Conservation (phyloP, 2,113 vertebrate species). For the Salvelinus sp. region DNA sequence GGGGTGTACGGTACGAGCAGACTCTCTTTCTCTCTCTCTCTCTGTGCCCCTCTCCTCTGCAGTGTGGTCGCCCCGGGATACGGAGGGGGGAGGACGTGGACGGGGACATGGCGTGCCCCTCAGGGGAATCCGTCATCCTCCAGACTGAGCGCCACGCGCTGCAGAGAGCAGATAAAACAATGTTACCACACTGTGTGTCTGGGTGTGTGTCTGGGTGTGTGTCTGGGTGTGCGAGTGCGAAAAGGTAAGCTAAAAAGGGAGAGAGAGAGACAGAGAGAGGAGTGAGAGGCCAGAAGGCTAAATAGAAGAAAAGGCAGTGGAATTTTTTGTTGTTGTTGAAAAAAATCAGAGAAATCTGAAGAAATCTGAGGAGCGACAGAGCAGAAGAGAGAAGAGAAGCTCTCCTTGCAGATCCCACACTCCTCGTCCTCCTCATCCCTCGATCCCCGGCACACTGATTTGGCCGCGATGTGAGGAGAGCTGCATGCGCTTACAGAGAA, state of each 20-base stretch:
- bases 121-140: conserved; percentile 96
- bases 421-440: background rate
- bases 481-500: background rate
- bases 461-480: background rate
- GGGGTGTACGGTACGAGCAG: background rate
- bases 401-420: background rate
- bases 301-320: background rate
- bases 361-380: conserved; percentile 30
- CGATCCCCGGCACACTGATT: background rate
- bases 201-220: background rate
- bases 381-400: background rate
- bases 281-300: background rate
- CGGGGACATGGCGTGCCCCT: conserved; percentile 64
- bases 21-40: conserved; percentile 13
- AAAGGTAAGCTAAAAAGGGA: no score
- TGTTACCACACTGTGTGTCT: conserved; percentile 56
- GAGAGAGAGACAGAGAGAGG: background rate
- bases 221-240: background rate
- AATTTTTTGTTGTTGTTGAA: no score
- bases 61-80: conserved; percentile 48
- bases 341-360: conserved; percentile 18
- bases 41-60: conserved; percentile 47
- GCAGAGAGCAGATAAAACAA: conserved; percentile 77
- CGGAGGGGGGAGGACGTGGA: conserved; percentile 46
- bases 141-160: conserved; percentile 95